phyloP scores from a whole-genome alignment of 2,113 vertebrate genomes.

The Columba janthina region DNA sequence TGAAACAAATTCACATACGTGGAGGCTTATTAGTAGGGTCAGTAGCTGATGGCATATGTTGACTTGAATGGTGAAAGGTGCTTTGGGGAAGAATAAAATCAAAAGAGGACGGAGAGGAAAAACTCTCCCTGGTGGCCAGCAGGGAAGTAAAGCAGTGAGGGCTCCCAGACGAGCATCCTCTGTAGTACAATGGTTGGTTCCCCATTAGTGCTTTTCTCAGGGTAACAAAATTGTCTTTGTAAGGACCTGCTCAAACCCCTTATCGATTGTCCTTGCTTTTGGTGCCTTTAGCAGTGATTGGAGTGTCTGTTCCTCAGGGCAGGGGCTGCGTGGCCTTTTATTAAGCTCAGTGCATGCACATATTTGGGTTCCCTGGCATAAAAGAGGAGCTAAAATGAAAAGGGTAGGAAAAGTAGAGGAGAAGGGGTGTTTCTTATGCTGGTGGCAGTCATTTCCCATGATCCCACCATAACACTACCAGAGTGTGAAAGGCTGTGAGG shows the following conservation, averaged over 20 bases:
- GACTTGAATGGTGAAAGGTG: background rate
- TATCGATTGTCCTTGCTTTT: background rate
- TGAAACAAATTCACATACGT: background rate
- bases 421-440: background rate
- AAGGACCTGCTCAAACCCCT: background rate
- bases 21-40: background rate
- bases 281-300: background rate
- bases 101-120: background rate
- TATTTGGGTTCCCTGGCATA: background rate
- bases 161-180: background rate
- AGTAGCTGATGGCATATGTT: background rate
- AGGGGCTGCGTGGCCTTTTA: background rate
- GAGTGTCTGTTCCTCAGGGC: background rate
- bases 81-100: background rate
- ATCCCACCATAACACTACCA: background rate
- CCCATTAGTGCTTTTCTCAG: background rate
- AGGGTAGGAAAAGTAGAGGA: background rate
- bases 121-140: background rate
- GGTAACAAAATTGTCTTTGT: background rate
- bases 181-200: background rate
- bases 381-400: background rate
- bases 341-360: background rate
- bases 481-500: background rate
- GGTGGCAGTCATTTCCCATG: accelerated
- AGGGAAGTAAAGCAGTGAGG: background rate